Evolutionary conservation across 35 echinoderm and acorn worm species (phyloP).

Genomic region (Apostichopus californicus): DNA sequence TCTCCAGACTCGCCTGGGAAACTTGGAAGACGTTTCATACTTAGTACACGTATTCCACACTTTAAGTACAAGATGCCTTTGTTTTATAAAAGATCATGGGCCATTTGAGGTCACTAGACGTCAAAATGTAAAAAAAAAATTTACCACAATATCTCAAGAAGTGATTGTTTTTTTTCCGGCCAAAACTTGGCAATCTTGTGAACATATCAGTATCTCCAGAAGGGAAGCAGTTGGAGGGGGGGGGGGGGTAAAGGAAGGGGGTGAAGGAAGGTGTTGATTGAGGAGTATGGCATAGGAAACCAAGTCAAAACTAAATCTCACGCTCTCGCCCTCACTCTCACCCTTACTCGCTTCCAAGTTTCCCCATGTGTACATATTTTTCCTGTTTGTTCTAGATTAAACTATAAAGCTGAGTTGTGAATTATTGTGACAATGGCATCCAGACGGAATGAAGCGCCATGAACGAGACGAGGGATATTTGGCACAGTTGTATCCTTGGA

Average conservation of each 20-base stretch:
- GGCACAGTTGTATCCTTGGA: slow-evolving; percentile 1
- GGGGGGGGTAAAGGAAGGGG: too few relatives aligned
- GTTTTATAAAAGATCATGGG: not conserved
- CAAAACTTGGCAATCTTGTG: not conserved
- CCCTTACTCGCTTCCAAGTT: too few relatives aligned
- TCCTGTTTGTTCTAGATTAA: too few relatives aligned
- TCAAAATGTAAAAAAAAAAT: not conserved
- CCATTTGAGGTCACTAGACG: not conserved
- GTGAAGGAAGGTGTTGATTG: too few relatives aligned
- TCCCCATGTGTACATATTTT: too few relatives aligned
- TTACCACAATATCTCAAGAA: not conserved
- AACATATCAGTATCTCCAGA: too few relatives aligned
- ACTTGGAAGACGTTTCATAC: not conserved
- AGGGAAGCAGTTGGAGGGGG: too few relatives aligned
- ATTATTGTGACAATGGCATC: not conserved
- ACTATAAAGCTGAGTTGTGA: too few relatives aligned
- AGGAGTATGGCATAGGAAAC: too few relatives aligned
- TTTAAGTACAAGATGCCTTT: not conserved
- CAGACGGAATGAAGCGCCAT: not conserved
- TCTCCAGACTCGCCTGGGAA: not conserved
- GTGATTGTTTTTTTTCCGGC: too few relatives aligned
- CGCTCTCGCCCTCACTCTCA: too few relatives aligned
- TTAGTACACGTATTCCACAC: not conserved
- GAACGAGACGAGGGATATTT: not conserved
- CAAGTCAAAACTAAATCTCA: too few relatives aligned